Conservation (phyloP, 1,140 invertebrate genomes). For the Ostrea edulis region DNA sequence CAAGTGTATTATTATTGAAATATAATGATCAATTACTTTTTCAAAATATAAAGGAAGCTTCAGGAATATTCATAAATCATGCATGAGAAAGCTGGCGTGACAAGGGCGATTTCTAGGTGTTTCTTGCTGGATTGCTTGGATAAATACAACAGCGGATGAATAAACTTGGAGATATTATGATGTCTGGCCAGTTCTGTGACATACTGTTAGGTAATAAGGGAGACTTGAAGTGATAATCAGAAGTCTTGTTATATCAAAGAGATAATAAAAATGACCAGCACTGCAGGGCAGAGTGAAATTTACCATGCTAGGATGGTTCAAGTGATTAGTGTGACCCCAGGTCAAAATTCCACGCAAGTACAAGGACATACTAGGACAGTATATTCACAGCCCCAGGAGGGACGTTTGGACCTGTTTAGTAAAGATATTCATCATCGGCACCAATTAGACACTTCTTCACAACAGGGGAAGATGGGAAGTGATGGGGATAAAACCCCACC, state of each 20-base stretch:
- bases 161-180: constrained; percentile 16
- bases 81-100: constrained; percentile 29
- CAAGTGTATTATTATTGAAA: constrained; percentile 16
- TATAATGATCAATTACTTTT: constrained; percentile 36
- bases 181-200: constrained; percentile 11
- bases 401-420: constrained; percentile 6
- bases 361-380: constrained; percentile 21
- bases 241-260: constrained; percentile 38
- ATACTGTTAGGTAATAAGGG: constrained; percentile 15
- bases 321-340: constrained; percentile 43
- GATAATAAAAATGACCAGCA: constrained; percentile 46
- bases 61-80: constrained; percentile 34
- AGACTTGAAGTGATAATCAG: constrained; percentile 13
- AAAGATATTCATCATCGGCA: constrained; percentile 23
- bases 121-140: constrained; percentile 10
- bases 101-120: constrained; percentile 17
- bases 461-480: constrained; percentile 26
- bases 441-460: constrained; percentile 39
- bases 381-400: constrained; percentile 32
- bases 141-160: constrained; percentile 26
- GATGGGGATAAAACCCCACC: constrained; percentile 46
- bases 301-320: constrained; percentile 50
- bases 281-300: constrained; percentile 47
- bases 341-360: neutral
- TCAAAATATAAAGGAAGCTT: constrained; percentile 31